A percentile compares a stretch with the other conserved stretches of the same genome.
These are phyloP conservation scores for Ichneumon xanthorius DNA, from an alignment of 2,888 invertebrate genomes.

Conservation along the genomic window DNA sequence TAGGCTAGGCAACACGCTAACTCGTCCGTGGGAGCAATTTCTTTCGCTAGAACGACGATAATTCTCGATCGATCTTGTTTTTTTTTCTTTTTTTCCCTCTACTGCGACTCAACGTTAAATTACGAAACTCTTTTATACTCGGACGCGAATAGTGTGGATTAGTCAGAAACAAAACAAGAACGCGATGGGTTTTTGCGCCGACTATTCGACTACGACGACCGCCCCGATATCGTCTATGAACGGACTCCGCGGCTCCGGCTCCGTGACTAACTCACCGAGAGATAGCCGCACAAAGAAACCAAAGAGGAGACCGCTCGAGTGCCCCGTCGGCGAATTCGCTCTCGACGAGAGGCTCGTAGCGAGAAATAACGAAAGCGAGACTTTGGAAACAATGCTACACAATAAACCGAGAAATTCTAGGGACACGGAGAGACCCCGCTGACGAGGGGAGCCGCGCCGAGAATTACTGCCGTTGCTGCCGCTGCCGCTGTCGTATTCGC, in stretches of 20 bases:
- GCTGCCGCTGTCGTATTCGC: slow-evolving; percentile 2
- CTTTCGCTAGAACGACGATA: slow-evolving; percentile 34
- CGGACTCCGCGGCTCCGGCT: slow-evolving; percentile 11
- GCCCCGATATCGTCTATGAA: slow-evolving; percentile 12
- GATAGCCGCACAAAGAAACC: slow-evolving; percentile 39
- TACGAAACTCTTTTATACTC: slow-evolving; percentile 41
- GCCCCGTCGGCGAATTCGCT: slow-evolving; percentile 36
- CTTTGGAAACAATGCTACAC: slow-evolving; percentile 50
- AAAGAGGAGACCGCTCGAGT: slow-evolving; percentile 31
- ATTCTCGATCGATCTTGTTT: slow-evolving; percentile 25
- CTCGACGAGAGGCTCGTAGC: slow-evolving; percentile 14
- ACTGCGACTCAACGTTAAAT: slow-evolving; percentile 32
- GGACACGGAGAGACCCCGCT: slow-evolving; percentile 33
- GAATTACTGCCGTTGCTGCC: neutral
- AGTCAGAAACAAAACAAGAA: slow-evolving; percentile 11
- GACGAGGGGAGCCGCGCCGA: slow-evolving; percentile 11
- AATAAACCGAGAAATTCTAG: slow-evolving; percentile 48
- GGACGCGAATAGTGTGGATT: slow-evolving; percentile 8
- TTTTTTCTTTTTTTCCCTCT: slow-evolving; percentile 8
- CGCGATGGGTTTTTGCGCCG: slow-evolving; percentile 19
- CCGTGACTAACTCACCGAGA: slow-evolving; percentile 45
- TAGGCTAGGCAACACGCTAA: slow-evolving; percentile 48
- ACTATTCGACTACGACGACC: slow-evolving; percentile 31
- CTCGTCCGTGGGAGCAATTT: slow-evolving; percentile 58
- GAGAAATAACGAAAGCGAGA: slow-evolving; percentile 38